phyloP scores from a whole-genome alignment of 2,888 invertebrate species.

The Leucania comma region DNA sequence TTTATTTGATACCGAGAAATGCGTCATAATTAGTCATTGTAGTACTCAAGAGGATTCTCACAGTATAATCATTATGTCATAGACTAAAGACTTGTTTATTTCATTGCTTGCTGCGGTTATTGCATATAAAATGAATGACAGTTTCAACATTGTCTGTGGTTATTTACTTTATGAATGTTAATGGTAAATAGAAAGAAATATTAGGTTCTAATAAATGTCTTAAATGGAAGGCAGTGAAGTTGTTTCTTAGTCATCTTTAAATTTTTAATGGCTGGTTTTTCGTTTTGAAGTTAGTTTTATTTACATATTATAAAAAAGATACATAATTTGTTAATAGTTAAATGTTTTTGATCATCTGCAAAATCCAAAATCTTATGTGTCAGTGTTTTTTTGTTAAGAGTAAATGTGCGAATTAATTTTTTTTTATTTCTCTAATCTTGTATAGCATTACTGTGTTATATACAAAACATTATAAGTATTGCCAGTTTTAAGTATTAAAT shows the following conservation, averaged over 20 bases:
- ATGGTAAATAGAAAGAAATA: not conserved
- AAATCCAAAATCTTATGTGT: too few species aligned
- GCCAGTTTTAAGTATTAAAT: too few species aligned
- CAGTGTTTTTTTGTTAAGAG: too few species aligned
- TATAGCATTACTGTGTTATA: too few species aligned
- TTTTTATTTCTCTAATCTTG: too few species aligned
- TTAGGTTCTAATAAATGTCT: not conserved
- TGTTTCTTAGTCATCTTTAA: not conserved
- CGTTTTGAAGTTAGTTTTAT: not conserved
- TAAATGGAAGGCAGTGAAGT: not conserved
- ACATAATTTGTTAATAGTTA: not conserved
- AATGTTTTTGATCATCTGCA: too few species aligned
- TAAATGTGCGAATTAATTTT: too few species aligned
- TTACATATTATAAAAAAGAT: not conserved
- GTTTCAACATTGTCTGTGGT: constrained; percentile 2
- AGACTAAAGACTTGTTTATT: constrained; percentile 38
- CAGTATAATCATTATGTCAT: constrained; percentile 52
- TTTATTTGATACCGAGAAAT: constrained; percentile 44
- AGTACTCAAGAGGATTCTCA: constrained; percentile 52
- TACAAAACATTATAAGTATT: too few species aligned
- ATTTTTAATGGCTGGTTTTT: not conserved
- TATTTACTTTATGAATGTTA: constrained; percentile 16
- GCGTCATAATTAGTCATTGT: constrained; percentile 59
- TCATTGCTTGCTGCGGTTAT: constrained; percentile 6
- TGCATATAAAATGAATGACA: constrained; percentile 34